Evolutionary conservation across 2,797 vertebrate genomes (phyloP).

Genomic region (Mycteria americana): DNA sequence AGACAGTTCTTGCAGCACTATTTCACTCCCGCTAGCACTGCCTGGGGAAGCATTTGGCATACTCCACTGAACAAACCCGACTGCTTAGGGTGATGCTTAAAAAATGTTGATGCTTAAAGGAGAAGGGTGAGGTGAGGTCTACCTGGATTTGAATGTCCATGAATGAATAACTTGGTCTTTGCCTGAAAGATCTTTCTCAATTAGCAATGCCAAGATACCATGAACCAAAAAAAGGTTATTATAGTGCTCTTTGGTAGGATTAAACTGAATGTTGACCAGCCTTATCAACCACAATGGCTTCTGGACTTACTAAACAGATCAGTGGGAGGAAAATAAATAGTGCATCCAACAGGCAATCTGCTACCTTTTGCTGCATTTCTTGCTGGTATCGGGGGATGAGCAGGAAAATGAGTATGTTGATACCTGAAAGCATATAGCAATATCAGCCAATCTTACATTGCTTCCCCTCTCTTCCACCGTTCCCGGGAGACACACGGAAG

Average conservation of each 20-base stretch:
- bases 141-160: background rate
- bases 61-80: background rate
- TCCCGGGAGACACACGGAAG: background rate
- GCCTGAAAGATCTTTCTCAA: background rate
- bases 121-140: background rate
- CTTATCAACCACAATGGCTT: background rate
- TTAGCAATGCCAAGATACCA: background rate
- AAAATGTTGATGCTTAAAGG: background rate
- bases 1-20: background rate
- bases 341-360: background rate
- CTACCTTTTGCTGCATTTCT: background rate
- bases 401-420: background rate
- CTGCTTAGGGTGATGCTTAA: background rate
- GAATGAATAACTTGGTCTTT: background rate
- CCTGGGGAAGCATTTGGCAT: background rate
- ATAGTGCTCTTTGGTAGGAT: background rate
- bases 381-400: accelerated
- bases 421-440: background rate
- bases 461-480: background rate
- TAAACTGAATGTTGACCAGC: background rate
- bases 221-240: background rate
- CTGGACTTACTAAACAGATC: background rate
- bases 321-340: background rate
- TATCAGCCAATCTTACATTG: background rate
- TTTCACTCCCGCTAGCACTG: background rate